These are phyloP conservation scores for Mycteria americana DNA, from an alignment of 2,797 vertebrate genomes.

Conservation along the genomic window DNA sequence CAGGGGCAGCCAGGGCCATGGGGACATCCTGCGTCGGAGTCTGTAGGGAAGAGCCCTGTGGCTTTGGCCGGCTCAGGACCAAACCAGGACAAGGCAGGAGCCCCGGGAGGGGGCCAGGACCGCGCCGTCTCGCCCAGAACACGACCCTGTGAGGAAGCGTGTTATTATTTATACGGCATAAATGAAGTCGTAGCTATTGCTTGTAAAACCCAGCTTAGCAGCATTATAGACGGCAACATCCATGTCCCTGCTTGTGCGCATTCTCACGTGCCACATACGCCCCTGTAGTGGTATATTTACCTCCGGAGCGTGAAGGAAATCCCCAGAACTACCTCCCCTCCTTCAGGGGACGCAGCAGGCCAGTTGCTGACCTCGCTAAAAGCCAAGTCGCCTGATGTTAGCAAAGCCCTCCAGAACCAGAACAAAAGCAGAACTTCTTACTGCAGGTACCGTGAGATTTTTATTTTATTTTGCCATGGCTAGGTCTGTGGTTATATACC, in stretches of 20 bases:
- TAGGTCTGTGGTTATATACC: not conserved
- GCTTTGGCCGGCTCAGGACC: not conserved
- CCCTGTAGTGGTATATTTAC: not conserved
- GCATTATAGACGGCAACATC: not conserved
- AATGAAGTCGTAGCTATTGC: not conserved
- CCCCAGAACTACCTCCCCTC: not conserved
- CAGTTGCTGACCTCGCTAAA: not conserved
- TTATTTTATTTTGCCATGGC: not conserved
- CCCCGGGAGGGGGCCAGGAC: not conserved
- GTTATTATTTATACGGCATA: not conserved
- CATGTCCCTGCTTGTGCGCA: rapidly evolving
- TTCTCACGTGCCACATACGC: rapidly evolving
- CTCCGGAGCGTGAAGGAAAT: not conserved
- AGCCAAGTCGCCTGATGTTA: not conserved
- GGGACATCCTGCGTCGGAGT: rapidly evolving
- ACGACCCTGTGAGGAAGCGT: rapidly evolving
- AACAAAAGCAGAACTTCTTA: not conserved
- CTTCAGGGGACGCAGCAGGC: rapidly evolving
- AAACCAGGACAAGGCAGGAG: not conserved
- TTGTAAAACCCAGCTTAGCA: not conserved
- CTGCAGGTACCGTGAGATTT: not conserved
- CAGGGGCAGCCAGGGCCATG: rapidly evolving
- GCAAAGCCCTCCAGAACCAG: not conserved
- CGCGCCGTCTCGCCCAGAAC: rapidly evolving
- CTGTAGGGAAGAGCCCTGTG: not conserved